A percentile compares a stretch with the other conserved stretches of the same genome.
phyloP scores from a whole-genome alignment of 2,113 vertebrate species.

The Polypterus senegalus region DNA sequence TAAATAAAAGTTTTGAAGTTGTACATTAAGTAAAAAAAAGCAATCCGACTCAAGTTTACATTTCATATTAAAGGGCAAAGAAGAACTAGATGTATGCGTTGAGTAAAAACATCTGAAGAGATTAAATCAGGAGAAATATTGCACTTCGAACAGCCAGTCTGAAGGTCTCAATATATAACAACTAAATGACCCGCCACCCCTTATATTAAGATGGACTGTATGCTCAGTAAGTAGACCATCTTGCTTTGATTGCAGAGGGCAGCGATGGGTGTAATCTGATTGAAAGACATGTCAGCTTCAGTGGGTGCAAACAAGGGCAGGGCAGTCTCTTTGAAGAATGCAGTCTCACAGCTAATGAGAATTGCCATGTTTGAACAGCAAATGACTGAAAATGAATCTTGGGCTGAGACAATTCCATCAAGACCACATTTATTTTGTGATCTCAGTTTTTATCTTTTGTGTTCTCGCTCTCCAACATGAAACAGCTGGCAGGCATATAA shows the following conservation, averaged over 20 bases:
- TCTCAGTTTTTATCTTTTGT: slow-evolving; percentile 9
- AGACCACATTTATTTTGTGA: neutral
- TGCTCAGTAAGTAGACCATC: neutral
- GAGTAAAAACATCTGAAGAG: no score
- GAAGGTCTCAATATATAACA: neutral
- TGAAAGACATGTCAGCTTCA: neutral
- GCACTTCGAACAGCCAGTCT: no score
- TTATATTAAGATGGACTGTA: neutral
- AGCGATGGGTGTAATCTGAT: neutral
- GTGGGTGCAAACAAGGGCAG: neutral
- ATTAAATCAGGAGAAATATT: no score
- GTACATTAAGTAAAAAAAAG: no score
- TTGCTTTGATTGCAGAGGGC: neutral
- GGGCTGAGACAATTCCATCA: neutral
- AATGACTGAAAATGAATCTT: slow-evolving; percentile 5
- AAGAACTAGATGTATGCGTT: no score
- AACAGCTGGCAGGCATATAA: slow-evolving; percentile 1
- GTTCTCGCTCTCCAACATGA: slow-evolving; percentile 2
- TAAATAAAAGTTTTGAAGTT: no score
- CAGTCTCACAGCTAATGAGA: neutral
- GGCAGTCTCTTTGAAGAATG: neutral
- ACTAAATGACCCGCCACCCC: neutral
- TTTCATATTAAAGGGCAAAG: no score
- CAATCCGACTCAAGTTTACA: no score
- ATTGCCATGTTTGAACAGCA: neutral